Percentiles rank a stretch among this genome's conserved stretches.
These are phyloP conservation scores for Malthinus seriepunctatus DNA, from an alignment of 2,888 invertebrate genomes.

Conservation along the genomic window DNA sequence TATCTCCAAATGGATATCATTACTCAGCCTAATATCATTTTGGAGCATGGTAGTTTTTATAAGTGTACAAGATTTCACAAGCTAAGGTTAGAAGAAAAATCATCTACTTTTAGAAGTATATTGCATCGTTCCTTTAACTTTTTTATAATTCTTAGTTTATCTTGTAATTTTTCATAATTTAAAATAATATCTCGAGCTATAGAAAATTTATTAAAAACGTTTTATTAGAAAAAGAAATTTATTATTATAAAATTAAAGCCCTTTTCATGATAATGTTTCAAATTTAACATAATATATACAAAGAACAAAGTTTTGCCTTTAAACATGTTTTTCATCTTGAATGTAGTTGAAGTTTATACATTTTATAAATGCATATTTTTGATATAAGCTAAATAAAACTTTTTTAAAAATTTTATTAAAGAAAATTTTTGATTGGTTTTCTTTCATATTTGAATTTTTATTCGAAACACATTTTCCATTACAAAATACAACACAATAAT, in stretches of 20 bases:
- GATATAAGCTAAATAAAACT: constrained; percentile 5
- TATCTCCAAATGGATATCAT: constrained; percentile 8
- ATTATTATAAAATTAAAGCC: constrained; percentile 5
- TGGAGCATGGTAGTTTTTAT: constrained; percentile 6
- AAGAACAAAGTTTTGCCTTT: constrained; percentile 4
- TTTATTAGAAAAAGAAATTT: background rate
- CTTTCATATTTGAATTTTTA: no score
- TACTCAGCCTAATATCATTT: constrained; percentile 8
- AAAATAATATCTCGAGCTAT: background rate
- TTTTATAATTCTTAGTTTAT: constrained; percentile 6
- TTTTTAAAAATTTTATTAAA: background rate
- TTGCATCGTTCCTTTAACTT: constrained; percentile 4
- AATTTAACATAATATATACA: background rate
- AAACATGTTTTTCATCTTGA: constrained; percentile 1
- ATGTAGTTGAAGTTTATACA: constrained; percentile 1
- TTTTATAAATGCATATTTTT: background rate
- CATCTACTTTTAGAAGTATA: constrained; percentile 5
- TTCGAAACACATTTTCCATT: no score
- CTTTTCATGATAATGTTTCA: background rate
- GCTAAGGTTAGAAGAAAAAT: constrained; percentile 8
- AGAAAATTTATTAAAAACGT: background rate
- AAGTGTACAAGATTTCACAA: constrained; percentile 7
- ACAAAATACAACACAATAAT: no score
- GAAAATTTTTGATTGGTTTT: background rate
- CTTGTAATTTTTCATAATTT: constrained; percentile 5